Conservation (phyloP, 2,113 vertebrate species). For the Gavialis gangeticus region DNA sequence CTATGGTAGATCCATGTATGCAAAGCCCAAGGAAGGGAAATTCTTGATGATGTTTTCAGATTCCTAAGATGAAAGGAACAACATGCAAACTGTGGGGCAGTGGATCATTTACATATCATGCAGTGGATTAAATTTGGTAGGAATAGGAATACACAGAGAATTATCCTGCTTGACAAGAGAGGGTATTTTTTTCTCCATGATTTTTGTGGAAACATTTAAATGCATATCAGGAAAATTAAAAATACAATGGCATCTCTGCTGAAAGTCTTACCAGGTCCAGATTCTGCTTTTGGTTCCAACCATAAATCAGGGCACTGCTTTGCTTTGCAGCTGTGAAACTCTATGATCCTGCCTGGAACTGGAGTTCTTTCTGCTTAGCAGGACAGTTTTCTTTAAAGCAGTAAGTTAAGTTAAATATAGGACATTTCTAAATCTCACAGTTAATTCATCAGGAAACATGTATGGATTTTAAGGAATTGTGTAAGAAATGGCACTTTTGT, state of each 20-base stretch:
- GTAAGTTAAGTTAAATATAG: not conserved
- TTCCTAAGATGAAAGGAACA: not conserved
- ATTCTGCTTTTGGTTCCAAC: not conserved
- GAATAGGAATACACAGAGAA: not conserved
- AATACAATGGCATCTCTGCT: not conserved
- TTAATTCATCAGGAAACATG: not conserved
- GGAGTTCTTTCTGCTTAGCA: not conserved
- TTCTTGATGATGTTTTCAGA: not conserved
- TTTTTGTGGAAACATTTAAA: constrained; percentile 21
- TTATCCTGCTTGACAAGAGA: not conserved
- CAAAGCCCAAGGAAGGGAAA: not conserved
- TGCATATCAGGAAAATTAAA: constrained; percentile 11
- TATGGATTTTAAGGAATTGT: not conserved
- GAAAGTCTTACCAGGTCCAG: not conserved
- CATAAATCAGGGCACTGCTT: not conserved
- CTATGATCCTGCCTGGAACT: not conserved
- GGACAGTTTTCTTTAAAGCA: too few species aligned
- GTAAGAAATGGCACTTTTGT: not conserved
- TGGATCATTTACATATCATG: not conserved
- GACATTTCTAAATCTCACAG: not conserved
- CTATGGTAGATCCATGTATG: constrained; percentile 35
- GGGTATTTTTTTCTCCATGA: not conserved
- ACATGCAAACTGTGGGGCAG: not conserved
- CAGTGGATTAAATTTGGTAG: not conserved
- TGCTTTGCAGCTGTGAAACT: not conserved